Percentiles rank a stretch among this genome's conserved stretches.
These are phyloP conservation scores for Cariama cristata DNA, from an alignment of 2,113 vertebrate genomes.

Conservation along the genomic window DNA sequence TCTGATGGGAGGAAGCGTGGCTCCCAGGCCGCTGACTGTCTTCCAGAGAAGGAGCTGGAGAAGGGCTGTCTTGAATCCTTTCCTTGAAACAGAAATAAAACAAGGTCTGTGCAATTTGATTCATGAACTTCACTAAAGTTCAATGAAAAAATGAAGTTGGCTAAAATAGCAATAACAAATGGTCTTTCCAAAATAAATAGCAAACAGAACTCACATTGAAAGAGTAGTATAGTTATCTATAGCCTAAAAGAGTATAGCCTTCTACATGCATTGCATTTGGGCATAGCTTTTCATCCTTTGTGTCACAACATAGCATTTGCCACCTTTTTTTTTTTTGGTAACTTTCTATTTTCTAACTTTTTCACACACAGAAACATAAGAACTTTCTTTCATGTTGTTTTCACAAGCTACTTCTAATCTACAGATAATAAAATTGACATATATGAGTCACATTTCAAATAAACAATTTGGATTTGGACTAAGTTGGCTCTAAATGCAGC, in stretches of 20 bases:
- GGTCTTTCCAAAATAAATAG: background rate
- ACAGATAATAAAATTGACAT: background rate
- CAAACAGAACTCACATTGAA: background rate
- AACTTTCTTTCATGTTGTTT: background rate
- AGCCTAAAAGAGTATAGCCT: background rate
- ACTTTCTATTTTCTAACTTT: background rate
- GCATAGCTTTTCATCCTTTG: background rate
- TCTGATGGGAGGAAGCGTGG: slow-evolving; percentile 87
- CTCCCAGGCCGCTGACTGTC: slow-evolving; percentile 82
- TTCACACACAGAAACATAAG: background rate
- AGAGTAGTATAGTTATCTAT: background rate
- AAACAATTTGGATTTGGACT: background rate
- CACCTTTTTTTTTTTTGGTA: background rate
- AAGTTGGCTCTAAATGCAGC: background rate
- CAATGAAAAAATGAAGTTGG: background rate
- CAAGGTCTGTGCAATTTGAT: background rate
- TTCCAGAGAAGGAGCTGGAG: slow-evolving; percentile 86
- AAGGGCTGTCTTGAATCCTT: slow-evolving; percentile 88
- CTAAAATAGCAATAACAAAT: background rate
- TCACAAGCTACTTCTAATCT: background rate
- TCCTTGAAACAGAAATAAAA: slow-evolving; percentile 77
- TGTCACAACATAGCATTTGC: background rate
- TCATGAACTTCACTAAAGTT: background rate
- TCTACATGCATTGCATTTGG: background rate
- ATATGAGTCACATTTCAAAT: background rate